Evolutionary conservation across 1,140 invertebrate species (phyloP).

Genomic region (Acromyrmex heyeri): DNA sequence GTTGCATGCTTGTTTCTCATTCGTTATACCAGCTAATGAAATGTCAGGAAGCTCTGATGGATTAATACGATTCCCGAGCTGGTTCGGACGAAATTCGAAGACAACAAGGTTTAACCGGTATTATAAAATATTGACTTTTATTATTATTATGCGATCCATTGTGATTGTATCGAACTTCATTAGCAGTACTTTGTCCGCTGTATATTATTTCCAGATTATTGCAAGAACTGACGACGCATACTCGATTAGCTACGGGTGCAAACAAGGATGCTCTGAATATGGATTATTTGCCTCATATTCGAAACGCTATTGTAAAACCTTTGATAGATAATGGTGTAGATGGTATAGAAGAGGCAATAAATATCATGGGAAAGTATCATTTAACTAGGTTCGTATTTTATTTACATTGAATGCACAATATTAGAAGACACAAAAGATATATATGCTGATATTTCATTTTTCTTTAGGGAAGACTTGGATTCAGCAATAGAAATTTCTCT

Average conservation of each 20-base stretch:
- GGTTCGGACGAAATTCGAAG: conserved; percentile 98
- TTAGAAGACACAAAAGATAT: conserved; percentile 5
- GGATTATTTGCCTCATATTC: conserved; percentile 93
- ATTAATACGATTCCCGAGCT: conserved; percentile 96
- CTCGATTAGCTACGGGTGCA: conserved; percentile 88
- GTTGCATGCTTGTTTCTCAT: conserved; percentile 96
- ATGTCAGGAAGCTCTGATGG: conserved; percentile 93
- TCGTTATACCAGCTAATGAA: conserved; percentile 95
- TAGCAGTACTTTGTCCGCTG: conserved; percentile 5
- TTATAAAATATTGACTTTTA: background rate
- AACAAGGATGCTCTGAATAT: conserved; percentile 92
- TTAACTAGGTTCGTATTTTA: conserved; percentile 94
- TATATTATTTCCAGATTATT: conserved; percentile 74
- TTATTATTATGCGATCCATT: background rate
- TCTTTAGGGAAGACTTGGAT: conserved; percentile 94
- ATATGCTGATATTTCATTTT: background rate
- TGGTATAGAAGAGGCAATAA: conserved; percentile 91
- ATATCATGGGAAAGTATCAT: conserved; percentile 93
- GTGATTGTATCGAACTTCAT: background rate
- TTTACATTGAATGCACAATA: conserved; percentile 84
- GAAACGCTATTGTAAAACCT: conserved; percentile 91
- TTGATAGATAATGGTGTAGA: conserved; percentile 90
- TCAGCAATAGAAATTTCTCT: conserved; percentile 93
- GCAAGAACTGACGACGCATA: conserved; percentile 83
- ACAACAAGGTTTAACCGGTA: conserved; percentile 93